Conservation (phyloP, 1,140 invertebrate genomes). For the Tetranychus cinnabarinus region DNA sequence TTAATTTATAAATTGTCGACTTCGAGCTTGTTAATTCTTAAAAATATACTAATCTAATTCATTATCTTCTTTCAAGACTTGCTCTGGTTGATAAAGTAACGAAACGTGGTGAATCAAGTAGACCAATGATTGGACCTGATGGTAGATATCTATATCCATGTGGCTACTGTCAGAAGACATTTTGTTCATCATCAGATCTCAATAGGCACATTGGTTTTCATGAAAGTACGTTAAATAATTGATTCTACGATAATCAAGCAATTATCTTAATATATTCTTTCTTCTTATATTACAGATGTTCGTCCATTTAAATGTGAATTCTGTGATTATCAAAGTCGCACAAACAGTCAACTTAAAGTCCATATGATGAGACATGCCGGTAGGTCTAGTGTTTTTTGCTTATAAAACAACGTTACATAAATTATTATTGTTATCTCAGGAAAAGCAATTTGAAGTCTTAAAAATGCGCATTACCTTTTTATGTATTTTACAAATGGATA, state of each 20-base stretch:
- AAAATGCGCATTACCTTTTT: too few relatives aligned
- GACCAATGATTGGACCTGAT: slow-evolving; percentile 20
- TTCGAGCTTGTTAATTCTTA: too few relatives aligned
- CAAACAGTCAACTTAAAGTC: slow-evolving; percentile 28
- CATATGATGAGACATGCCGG: slow-evolving; percentile 29
- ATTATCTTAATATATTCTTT: not conserved
- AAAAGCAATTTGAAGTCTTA: too few relatives aligned
- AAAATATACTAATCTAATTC: too few relatives aligned
- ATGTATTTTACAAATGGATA: too few relatives aligned
- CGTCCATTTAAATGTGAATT: slow-evolving; percentile 27
- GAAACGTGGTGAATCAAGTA: slow-evolving; percentile 19
- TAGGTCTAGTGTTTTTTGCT: slow-evolving; percentile 10
- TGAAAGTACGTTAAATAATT: slow-evolving; percentile 19
- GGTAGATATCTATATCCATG: slow-evolving; percentile 23
- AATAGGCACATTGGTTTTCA: slow-evolving; percentile 28
- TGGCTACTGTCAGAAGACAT: slow-evolving; percentile 24
- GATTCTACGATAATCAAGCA: too few relatives aligned
- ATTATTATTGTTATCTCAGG: too few relatives aligned
- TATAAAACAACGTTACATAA: too few relatives aligned
- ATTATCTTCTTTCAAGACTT: slow-evolving; percentile 15
- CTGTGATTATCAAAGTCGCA: slow-evolving; percentile 26
- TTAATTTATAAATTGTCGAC: not conserved
- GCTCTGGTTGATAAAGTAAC: slow-evolving; percentile 21
- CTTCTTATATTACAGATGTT: slow-evolving; percentile 20
- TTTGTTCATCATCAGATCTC: slow-evolving; percentile 24